Evolutionary conservation across 2,888 invertebrate genomes (phyloP).

Genomic region (Meandrusa payeni): DNA sequence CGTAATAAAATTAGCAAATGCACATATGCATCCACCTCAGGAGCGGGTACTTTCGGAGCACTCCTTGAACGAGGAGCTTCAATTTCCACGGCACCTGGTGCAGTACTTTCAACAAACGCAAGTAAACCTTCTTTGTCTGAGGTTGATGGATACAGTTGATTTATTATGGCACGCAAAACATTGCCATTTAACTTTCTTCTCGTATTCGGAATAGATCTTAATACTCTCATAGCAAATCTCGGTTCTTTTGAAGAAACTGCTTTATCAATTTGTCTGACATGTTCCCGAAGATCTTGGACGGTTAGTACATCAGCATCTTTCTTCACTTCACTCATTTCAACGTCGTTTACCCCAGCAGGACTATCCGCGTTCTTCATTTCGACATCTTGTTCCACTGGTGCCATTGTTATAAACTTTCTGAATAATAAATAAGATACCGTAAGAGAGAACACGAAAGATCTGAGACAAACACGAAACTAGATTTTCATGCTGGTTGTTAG

Average conservation of each 20-base stretch:
- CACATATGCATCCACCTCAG: conserved; percentile 96
- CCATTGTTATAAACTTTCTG: conserved; percentile 59
- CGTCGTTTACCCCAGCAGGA: conserved; percentile 81
- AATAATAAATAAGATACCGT: no score
- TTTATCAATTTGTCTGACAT: conserved; percentile 96
- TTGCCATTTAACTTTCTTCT: conserved; percentile 92
- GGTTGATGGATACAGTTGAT: conserved; percentile 88
- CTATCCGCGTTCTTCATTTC: conserved; percentile 92
- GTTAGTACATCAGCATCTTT: conserved; percentile 89
- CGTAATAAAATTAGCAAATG: conserved; percentile 93
- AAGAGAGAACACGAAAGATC: not conserved
- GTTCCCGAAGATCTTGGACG: conserved; percentile 94
- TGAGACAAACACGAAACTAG: conserved; percentile 20
- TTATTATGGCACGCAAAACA: conserved; percentile 90
- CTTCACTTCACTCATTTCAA: conserved; percentile 85
- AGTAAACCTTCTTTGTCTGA: conserved; percentile 88
- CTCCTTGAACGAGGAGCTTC: conserved; percentile 84
- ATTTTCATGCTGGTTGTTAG: conserved; percentile 13
- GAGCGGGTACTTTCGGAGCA: conserved; percentile 86
- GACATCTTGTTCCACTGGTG: conserved; percentile 84
- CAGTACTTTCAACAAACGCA: conserved; percentile 88
- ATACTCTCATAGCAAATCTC: conserved; percentile 93
- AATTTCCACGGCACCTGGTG: conserved; percentile 83
- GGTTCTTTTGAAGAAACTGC: conserved; percentile 96
- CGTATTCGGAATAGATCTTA: conserved; percentile 93